Evolutionary conservation across 2,113 vertebrate genomes (phyloP).

Genomic region (Micronycteris hirsuta): DNA sequence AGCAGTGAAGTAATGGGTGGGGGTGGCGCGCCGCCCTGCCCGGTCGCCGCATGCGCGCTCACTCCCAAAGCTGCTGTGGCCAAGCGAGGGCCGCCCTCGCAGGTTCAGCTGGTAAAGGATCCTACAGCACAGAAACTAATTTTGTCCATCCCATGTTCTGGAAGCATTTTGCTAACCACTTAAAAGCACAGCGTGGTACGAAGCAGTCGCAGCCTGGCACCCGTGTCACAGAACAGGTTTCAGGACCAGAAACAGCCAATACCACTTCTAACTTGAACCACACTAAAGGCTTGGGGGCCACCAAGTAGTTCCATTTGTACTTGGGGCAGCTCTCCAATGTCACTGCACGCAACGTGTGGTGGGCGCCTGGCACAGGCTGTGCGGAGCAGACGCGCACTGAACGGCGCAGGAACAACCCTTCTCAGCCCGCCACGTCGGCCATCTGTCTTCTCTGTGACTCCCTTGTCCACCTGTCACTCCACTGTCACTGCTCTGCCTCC

Average conservation of each 20-base stretch:
- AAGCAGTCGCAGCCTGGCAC: background rate
- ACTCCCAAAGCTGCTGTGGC: conserved; percentile 23
- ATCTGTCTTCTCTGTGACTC: rapidly evolving
- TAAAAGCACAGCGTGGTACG: background rate
- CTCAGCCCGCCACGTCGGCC: rapidly evolving
- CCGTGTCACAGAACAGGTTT: conserved; percentile 44
- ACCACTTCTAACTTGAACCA: conserved; percentile 54
- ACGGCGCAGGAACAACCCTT: rapidly evolving
- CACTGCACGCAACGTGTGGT: background rate
- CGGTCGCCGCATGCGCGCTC: background rate
- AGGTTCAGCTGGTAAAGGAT: conserved; percentile 30
- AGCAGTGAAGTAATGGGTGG: background rate
- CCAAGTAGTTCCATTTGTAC: background rate
- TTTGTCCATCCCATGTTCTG: background rate
- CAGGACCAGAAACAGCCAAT: conserved; percentile 1
- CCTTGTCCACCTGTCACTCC: background rate
- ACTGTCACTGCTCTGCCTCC: background rate
- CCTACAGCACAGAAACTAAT: background rate
- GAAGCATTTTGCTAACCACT: conserved; percentile 27
- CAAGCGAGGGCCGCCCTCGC: rapidly evolving
- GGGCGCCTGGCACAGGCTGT: background rate
- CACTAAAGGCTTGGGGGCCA: background rate
- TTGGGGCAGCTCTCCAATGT: background rate
- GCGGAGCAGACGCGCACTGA: rapidly evolving
- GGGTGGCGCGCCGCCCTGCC: background rate